Percentiles rank a stretch among this genome's conserved stretches.
Conservation (phyloP, 2,888 invertebrate genomes). For the Listrodromus nycthemerus region DNA sequence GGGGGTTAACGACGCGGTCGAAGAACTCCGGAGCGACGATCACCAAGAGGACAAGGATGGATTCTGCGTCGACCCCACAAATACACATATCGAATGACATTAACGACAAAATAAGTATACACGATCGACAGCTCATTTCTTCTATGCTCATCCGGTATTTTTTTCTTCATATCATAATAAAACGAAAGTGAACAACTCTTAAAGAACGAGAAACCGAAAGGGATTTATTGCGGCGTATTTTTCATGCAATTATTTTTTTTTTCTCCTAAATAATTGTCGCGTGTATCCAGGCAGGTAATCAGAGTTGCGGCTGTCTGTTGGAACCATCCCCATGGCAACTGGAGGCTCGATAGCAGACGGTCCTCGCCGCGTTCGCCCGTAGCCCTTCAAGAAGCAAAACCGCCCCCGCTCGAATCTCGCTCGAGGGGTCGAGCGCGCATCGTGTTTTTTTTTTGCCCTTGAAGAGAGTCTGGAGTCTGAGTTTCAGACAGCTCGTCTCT, state of each 20-base stretch:
- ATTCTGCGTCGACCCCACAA: slow-evolving; percentile 39
- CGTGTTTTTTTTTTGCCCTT: slow-evolving; percentile 46
- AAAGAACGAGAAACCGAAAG: no score
- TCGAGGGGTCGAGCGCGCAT: slow-evolving; percentile 48
- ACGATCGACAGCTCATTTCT: no score
- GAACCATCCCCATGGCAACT: slow-evolving; percentile 79
- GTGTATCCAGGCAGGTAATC: slow-evolving; percentile 1
- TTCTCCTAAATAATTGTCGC: slow-evolving; percentile 14
- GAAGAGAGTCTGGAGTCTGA: slow-evolving; percentile 33
- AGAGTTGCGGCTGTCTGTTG: slow-evolving; percentile 38
- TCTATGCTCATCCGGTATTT: no score
- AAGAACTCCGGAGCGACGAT: slow-evolving; percentile 20
- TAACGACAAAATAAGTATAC: no score
- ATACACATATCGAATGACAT: not conserved
- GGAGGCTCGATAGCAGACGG: slow-evolving; percentile 75
- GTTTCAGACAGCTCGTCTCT: slow-evolving; percentile 31
- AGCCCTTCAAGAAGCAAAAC: slow-evolving; percentile 60
- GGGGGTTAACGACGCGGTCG: slow-evolving; percentile 34
- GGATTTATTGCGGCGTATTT: not conserved
- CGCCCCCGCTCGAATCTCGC: slow-evolving; percentile 50
- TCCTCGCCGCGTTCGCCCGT: slow-evolving; percentile 45
- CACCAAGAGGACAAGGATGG: slow-evolving; percentile 24
- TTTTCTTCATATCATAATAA: no score
- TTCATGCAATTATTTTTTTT: not conserved
- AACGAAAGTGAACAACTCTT: no score